phyloP scores from a whole-genome alignment of 2,113 vertebrate genomes.

The Macrotis lagotis region DNA sequence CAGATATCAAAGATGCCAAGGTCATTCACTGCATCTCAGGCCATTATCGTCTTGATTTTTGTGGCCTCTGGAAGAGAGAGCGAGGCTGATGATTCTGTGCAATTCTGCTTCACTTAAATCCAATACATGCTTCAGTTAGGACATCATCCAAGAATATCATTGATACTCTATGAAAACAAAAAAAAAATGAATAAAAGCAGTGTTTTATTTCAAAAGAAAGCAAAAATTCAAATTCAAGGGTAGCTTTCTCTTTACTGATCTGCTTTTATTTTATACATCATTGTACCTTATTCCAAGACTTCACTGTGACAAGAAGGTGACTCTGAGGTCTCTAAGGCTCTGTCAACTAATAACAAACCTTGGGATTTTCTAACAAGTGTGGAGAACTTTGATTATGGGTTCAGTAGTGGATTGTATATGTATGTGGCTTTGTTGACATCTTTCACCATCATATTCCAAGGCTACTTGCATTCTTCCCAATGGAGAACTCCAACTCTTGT shows the following conservation, averaged over 20 bases:
- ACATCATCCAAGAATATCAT: neutral
- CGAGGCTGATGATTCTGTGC: neutral
- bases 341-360: neutral
- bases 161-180: neutral
- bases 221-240: neutral
- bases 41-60: neutral
- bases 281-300: neutral
- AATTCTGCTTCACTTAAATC: neutral
- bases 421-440: neutral
- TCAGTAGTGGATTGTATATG: neutral
- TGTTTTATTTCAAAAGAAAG: neutral
- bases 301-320: neutral
- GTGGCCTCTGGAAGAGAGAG: neutral
- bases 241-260: conserved; percentile 19
- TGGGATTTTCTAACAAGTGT: neutral
- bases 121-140: neutral
- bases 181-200: neutral
- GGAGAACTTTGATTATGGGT: neutral
- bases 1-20: neutral
- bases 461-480: neutral
- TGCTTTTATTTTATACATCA: conserved; percentile 34
- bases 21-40: neutral
- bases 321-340: neutral
- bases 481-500: neutral
- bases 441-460: neutral